Base-by-base conservation (phyloP, 2,113 vertebrate genomes). In the Mustela lutreola region DNA sequence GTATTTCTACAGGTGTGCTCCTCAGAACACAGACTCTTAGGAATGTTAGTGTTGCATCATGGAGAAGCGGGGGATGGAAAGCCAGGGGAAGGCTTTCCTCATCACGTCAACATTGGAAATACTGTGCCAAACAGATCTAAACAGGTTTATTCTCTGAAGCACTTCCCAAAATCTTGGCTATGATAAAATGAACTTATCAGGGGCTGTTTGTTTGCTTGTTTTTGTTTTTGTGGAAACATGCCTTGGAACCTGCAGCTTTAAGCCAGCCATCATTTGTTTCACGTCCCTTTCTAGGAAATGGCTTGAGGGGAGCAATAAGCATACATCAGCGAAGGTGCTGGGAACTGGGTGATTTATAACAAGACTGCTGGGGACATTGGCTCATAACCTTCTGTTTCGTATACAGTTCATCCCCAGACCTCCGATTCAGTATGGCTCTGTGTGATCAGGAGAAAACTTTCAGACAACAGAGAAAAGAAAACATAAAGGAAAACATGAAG, bases 381-480 rank as follows among this genome's bases (percentile, higher is more conserved):
- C 65, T 97, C 53, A 90, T 90, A 94, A 4, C 28, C 7, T 0
- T 97, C 42, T 98, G 42, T 97, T 98, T 89, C 86, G 0, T 18
- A 14, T 11, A 0, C 88, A 99, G 99, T 73, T 99, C 99, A 53
- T 99, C 99, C 1, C 99, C 99, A 1, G 99, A 99, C 93, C 98
- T 99, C 58, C 99, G 99, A 22, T 99, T 99, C 98, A 99, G 99
- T 94, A 99, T 99, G 99, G 99, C 99, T 4, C 97, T 99, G 78
- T 99, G 99, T 71, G 99, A 99, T 12, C 99, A 99, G 96, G 99
- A 99, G 98, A 99, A 99, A 97, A 84, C 88, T 24, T 99, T 99
- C 98, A 98, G 99, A 81, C 99, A 99, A 12, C 99, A 98, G 60
- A 98, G 99, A 18, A 99, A 99, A 50, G 99, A 99, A 21, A 98